Conservation (phyloP, 2,888 invertebrate species). For the Athalia cordata region DNA sequence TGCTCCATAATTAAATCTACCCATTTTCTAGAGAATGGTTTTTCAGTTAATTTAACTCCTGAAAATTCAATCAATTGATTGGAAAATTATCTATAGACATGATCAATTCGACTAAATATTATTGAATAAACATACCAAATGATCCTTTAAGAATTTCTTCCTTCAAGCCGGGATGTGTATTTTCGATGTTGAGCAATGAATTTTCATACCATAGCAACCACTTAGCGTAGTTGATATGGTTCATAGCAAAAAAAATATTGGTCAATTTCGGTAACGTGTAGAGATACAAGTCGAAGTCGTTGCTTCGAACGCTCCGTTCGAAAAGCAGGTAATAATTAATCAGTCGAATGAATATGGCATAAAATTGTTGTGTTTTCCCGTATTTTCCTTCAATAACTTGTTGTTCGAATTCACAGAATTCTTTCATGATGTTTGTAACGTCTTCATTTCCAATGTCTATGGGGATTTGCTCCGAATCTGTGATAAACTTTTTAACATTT, state of each 20-base stretch:
- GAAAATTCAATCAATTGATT: too few species aligned
- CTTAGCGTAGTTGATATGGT: slow-evolving; percentile 31
- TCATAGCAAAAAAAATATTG: slow-evolving; percentile 26
- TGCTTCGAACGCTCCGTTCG: slow-evolving; percentile 48
- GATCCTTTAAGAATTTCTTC: slow-evolving; percentile 52
- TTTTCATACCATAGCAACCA: slow-evolving; percentile 46
- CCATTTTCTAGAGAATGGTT: too few species aligned
- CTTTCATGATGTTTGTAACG: too few species aligned
- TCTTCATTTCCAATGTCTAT: too few species aligned
- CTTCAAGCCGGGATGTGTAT: slow-evolving; percentile 50
- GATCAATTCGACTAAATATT: too few species aligned
- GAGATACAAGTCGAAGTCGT: slow-evolving; percentile 50
- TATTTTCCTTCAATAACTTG: too few species aligned
- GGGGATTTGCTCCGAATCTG: too few species aligned
- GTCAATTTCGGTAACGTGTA: slow-evolving; percentile 44
- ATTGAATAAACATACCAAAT: slow-evolving; percentile 57
- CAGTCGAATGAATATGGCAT: slow-evolving; percentile 48
- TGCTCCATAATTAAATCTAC: too few species aligned
- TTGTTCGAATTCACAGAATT: too few species aligned
- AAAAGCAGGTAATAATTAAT: slow-evolving; percentile 50
- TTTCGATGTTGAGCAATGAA: slow-evolving; percentile 49
- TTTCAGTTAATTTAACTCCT: too few species aligned
- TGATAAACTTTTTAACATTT: too few species aligned
- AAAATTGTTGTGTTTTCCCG: neutral
- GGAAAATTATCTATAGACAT: too few species aligned